Evolutionary conservation across 2,797 vertebrate species (phyloP).

Genomic region (Eulemur rubriventer): DNA sequence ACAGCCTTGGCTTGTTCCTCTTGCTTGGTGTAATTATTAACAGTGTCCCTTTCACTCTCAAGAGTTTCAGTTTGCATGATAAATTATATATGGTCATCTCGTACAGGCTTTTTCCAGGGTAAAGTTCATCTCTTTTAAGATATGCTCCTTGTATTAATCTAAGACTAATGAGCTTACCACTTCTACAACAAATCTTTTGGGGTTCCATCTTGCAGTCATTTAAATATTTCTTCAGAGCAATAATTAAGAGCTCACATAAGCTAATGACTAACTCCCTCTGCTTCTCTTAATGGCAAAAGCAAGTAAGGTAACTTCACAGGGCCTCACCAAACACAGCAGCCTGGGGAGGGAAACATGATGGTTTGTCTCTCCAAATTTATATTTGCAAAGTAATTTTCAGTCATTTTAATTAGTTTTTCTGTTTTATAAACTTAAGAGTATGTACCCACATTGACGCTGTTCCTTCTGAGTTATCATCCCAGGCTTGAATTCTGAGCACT

Average conservation of each 20-base stretch:
- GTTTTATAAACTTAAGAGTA: neutral
- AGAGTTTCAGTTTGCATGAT: neutral
- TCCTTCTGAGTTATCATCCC: neutral
- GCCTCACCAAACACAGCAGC: neutral
- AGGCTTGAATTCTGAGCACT: neutral
- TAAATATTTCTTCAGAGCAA: slow-evolving; percentile 51
- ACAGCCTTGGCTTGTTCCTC: neutral
- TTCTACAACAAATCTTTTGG: slow-evolving; percentile 18
- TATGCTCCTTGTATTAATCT: neutral
- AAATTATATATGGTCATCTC: neutral
- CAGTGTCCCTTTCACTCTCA: neutral
- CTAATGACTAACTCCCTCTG: slow-evolving; percentile 54
- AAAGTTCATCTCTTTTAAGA: neutral
- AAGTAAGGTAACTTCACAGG: slow-evolving; percentile 35
- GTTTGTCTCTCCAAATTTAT: neutral
- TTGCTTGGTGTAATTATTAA: slow-evolving; percentile 32
- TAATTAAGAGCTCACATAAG: slow-evolving; percentile 49
- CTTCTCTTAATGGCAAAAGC: slow-evolving; percentile 27
- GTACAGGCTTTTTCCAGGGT: neutral
- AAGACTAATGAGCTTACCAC: slow-evolving; percentile 22
- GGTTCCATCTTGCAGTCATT: neutral
- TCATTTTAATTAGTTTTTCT: slow-evolving; percentile 10
- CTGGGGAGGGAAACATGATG: neutral
- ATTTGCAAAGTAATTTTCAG: slow-evolving; percentile 42
- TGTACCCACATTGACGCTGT: neutral